Conservation (phyloP, 2,797 vertebrate species). For the Diceros bicornis region DNA sequence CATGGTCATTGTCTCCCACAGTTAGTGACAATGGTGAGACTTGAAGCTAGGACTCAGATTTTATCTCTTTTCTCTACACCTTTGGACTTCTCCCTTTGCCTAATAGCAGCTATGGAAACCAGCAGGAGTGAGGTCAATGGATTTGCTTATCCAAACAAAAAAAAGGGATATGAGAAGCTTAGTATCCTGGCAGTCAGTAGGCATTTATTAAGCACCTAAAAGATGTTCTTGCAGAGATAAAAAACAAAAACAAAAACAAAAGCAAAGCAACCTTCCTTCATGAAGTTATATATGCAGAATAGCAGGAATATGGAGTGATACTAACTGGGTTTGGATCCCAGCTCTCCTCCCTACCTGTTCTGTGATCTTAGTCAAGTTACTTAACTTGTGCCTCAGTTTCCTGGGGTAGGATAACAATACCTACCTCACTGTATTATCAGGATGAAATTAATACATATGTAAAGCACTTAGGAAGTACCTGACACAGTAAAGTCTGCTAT, state of each 20-base stretch:
- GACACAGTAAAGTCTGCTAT: not conserved
- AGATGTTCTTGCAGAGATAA: not conserved
- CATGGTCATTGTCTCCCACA: not conserved
- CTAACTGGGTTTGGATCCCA: not conserved
- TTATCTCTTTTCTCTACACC: not conserved
- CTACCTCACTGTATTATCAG: not conserved
- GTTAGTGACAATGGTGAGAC: not conserved
- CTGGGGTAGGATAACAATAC: not conserved
- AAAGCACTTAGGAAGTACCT: not conserved
- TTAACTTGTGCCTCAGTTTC: not conserved
- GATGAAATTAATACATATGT: not conserved
- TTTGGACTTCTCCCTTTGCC: not conserved
- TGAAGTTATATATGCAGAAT: not conserved
- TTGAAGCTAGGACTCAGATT: not conserved
- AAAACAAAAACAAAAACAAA: not conserved
- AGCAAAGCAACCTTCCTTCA: not conserved
- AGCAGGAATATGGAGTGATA: not conserved
- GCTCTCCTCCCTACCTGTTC: not conserved
- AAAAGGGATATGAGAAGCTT: not conserved
- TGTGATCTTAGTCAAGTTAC: not conserved
- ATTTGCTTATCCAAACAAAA: not conserved
- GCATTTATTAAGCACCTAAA: not conserved
- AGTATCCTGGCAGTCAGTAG: not conserved
- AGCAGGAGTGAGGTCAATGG: not conserved
- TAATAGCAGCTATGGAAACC: not conserved